Percentiles rank a stretch among this genome's conserved stretches.
Conservation (phyloP, 1,140 invertebrate species). For the Ips nitidus region DNA sequence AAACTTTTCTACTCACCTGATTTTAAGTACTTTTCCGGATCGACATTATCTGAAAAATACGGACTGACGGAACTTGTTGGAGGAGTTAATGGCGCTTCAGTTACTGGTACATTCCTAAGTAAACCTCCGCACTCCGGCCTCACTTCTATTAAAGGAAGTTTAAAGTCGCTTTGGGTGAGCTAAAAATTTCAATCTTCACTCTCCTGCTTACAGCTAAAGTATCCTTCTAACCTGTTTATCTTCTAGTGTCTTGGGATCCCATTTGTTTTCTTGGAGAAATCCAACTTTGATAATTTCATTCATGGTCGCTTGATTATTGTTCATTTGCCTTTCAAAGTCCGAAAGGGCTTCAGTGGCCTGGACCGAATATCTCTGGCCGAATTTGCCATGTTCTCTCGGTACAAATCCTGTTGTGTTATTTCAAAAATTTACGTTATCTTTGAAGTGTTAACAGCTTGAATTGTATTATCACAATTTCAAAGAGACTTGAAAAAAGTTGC, state of each 20-base stretch:
- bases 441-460: too few species aligned
- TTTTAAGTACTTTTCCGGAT: conserved; percentile 67
- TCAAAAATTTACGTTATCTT: too few species aligned
- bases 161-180: conserved; percentile 64
- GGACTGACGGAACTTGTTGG: conserved; percentile 62
- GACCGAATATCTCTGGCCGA: conserved; percentile 67
- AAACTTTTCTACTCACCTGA: conserved; percentile 50
- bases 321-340: conserved; percentile 64
- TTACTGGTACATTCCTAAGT: conserved; percentile 58
- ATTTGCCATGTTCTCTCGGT: conserved; percentile 60
- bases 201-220: neutral
- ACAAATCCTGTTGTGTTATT: conserved; percentile 62
- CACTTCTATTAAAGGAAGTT: conserved; percentile 64
- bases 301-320: conserved; percentile 57
- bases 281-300: conserved; percentile 58
- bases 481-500: too few species aligned
- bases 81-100: conserved; percentile 59
- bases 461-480: too few species aligned
- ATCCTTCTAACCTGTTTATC: conserved; percentile 61
- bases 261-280: conserved; percentile 59
- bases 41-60: conserved; percentile 66
- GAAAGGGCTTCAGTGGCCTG: conserved; percentile 67
- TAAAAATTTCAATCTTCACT: conserved; percentile 43
- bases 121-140: conserved; percentile 65
- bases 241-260: conserved; percentile 59